Evolutionary conservation across 2,797 vertebrate genomes (phyloP).

Genomic region (Platalea minor): DNA sequence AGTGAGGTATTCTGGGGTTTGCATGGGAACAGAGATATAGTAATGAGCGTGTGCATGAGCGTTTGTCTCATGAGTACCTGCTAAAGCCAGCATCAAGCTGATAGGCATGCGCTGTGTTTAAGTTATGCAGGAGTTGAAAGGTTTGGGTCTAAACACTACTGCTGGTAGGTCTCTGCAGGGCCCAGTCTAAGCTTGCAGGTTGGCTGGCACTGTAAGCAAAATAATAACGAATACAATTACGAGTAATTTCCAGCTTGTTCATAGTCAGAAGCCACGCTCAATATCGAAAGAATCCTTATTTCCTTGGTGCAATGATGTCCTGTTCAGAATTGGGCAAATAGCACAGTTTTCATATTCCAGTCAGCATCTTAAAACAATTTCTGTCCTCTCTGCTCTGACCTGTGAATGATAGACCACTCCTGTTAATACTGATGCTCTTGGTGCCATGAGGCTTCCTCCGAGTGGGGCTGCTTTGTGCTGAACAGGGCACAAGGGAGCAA

Average conservation of each 20-base stretch:
- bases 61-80: neutral
- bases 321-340: neutral
- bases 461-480: neutral
- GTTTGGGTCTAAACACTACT: neutral
- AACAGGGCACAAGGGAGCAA: neutral
- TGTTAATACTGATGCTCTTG: neutral
- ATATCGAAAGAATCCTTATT: neutral
- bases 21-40: neutral
- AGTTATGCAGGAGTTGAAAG: neutral
- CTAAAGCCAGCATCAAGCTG: neutral
- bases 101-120: neutral
- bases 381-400: neutral
- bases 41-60: neutral
- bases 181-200: neutral
- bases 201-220: slow-evolving; percentile 24
- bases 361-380: neutral
- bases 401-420: neutral
- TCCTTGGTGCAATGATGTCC: neutral
- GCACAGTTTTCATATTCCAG: neutral
- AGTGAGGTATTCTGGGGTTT: neutral
- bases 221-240: neutral
- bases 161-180: neutral
- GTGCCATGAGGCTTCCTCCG: accelerated
- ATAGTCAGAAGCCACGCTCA: neutral
- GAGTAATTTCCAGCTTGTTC: neutral